Base-by-base conservation (phyloP, 2,113 vertebrate species). In the Leptobrachium ailaonicum region DNA sequence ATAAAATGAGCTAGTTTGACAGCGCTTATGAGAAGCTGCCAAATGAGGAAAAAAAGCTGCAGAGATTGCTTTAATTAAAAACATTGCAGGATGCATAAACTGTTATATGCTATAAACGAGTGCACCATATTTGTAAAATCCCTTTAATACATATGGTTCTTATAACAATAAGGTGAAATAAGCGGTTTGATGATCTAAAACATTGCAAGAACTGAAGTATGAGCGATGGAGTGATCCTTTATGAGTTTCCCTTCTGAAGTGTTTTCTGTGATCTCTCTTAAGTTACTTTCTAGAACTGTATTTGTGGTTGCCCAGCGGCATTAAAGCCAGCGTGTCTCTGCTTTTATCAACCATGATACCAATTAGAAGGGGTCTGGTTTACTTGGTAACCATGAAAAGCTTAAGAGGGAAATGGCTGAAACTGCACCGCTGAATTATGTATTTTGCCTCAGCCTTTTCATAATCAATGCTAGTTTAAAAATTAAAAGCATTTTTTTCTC, bases 311-410 rank as follows among this genome's bases (percentile, higher is more conserved):
- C 58, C 76, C 76, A 10, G 53, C 44, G 41, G 76, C 63, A 67
- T 78, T 71, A 78, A 71, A 71, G 76, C 76, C 76, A 78, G 58
- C 58, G 54, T 77, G 50, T 71, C 67, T 71, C 67, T 78, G 67
- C 67, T 78, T 78, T 78, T 78, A 78, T 78, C 76, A 78, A 78
- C 76, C 76, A 78, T 71, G 63, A n/a, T n/a, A 78, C 60, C 76
- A 78, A 78, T 78, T 78, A 78, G 76, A 71, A 41, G 70, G 76
- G 76, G 69, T 45, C 58, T 60, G 56, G 42, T 71, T 56, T 53
- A 78, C 76, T 78, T 71, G 67, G 76, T 78, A 78, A 78, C n/a
- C n/a, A 71, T 78, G 76, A 78, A 78, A 78, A 71, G 71, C n/a
- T 78, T 78, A 71, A 78, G 67, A 53, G 67, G 58, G 71, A 78